Evolutionary conservation across 2,113 vertebrate species (phyloP).

Genomic region (Zosterops pallidus): DNA sequence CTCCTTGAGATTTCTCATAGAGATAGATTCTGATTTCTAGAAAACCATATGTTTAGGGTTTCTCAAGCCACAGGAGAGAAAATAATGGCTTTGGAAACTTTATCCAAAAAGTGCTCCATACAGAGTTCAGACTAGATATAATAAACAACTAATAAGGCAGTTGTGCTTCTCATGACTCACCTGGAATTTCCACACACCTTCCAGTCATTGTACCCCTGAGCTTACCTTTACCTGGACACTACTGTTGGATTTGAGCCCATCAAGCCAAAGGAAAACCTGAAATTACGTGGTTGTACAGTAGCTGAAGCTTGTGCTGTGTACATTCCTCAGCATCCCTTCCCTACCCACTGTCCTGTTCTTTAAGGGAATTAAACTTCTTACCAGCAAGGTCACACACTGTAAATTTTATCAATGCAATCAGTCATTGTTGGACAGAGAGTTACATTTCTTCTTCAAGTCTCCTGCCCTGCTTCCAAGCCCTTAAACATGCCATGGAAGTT

Average conservation of each 20-base stretch:
- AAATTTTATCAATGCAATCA: neutral
- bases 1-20: neutral
- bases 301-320: neutral
- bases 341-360: neutral
- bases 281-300: neutral
- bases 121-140: neutral
- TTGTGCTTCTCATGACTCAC: neutral
- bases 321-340: accelerated
- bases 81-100: neutral
- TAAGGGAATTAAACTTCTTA: neutral
- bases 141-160: neutral
- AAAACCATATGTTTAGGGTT: neutral
- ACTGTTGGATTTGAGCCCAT: neutral
- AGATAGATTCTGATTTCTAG: neutral
- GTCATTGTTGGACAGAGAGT: neutral
- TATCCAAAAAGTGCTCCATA: neutral
- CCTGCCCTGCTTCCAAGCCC: neutral
- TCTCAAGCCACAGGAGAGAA: neutral
- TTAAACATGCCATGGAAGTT: neutral
- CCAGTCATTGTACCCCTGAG: neutral
- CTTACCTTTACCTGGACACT: neutral
- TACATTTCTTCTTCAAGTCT: neutral
- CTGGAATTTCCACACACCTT: neutral
- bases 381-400: neutral
- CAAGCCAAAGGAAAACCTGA: neutral